Base-by-base conservation (phyloP, 2,113 vertebrate species). In the Phrynosoma blainvillii region DNA sequence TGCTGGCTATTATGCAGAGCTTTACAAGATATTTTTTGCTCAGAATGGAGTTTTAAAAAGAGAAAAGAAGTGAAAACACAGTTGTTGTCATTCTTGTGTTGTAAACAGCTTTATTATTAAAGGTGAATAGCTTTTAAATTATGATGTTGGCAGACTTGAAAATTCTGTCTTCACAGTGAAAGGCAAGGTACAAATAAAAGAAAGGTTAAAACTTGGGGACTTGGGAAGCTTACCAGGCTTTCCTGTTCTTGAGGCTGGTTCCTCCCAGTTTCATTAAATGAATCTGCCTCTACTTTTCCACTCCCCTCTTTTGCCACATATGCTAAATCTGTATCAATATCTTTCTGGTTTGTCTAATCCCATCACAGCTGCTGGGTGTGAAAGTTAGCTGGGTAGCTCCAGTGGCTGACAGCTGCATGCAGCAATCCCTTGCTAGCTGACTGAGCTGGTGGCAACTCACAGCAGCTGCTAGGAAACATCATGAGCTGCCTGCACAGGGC, bases 341-440 rank as follows among this genome's bases (percentile, higher is more conserved):
- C 87, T 71, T 54, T 68, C 73, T 78, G 42, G 81, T 78, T 78
- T 70, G 42, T 78, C 84, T 70, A 84, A 84, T 88, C 87, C 52
- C 87, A 88, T 83, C 87, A 84, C 87, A 88, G 81, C 81, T 88
- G 87, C 66, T 84, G 87, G 81, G 73, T 84, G 81, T 59, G 81
- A 88, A 88, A 88, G 42, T 84, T 84, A 84, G 87, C 87, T 40
- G 81, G 42, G 81, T 84, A 84, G 81, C 56, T 84, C 81, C 74
- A 84, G 81, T 70, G 74, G 74, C 74, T 84, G 81, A 84, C 87
- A 88, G 87, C 81, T 88, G 87, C 25, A 32, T 56, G 7, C 42
- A 30, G 73, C 73, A 70, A 84, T 78, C 81, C 87, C 87, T 78
- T 4, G 42, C 81, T 66, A 70, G 87, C 74, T 84, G 66, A 84